phyloP scores from a whole-genome alignment of 2,797 vertebrate genomes.

The Phoxinus dragarum region DNA sequence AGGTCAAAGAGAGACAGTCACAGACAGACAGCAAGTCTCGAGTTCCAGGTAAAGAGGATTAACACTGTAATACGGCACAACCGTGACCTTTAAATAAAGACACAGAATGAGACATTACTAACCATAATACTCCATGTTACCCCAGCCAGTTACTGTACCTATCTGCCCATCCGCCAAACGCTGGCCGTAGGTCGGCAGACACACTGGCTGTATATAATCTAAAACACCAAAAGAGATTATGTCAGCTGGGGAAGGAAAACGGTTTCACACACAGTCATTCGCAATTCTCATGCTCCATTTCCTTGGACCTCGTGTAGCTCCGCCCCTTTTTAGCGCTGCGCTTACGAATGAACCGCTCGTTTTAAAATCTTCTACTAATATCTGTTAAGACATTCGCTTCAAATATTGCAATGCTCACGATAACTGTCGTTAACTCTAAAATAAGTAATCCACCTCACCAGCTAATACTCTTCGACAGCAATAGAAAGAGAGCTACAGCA shows the following conservation, averaged over 20 bases:
- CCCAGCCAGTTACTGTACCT: conserved; percentile 92
- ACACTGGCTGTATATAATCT: conserved; percentile 91
- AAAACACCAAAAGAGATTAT: conserved; percentile 11
- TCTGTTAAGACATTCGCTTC: neutral
- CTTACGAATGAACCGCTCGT: neutral
- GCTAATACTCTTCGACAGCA: neutral
- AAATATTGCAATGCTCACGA: neutral
- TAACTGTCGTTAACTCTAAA: too few species aligned
- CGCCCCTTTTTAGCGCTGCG: neutral
- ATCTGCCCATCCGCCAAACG: conserved; percentile 85
- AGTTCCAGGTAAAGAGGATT: conserved; percentile 7
- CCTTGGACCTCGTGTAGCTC: neutral
- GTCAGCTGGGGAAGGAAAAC: neutral
- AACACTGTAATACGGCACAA: neutral
- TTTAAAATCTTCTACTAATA: neutral
- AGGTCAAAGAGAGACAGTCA: conserved; percentile 31
- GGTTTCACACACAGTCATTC: neutral
- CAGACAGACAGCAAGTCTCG: neutral
- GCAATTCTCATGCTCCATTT: neutral
- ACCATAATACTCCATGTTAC: conserved; percentile 89
- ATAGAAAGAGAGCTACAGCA: neutral
- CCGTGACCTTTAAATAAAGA: neutral
- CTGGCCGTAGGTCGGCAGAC: conserved; percentile 87
- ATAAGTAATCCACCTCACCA: neutral
- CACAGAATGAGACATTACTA: conserved; percentile 59